Evolutionary conservation across 1,140 invertebrate genomes (phyloP).

Genomic region (Bombus terrestris): DNA sequence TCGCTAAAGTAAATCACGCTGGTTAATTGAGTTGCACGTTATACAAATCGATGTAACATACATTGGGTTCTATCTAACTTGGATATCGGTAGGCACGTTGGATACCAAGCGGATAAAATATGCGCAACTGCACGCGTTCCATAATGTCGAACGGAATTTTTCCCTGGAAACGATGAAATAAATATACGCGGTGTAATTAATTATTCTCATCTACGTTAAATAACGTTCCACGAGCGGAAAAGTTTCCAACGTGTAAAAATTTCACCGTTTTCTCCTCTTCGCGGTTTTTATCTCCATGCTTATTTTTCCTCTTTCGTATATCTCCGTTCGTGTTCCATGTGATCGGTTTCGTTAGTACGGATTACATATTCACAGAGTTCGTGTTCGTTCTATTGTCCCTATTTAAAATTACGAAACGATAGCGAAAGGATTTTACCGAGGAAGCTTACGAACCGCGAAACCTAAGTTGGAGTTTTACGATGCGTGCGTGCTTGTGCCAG

Average conservation of each 20-base stretch:
- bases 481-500: background rate
- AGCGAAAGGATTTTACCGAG: background rate
- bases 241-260: background rate
- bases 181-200: background rate
- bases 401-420: background rate
- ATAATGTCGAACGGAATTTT: background rate
- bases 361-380: too few species aligned
- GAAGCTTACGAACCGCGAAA: constrained; percentile 13
- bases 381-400: background rate
- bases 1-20: constrained; percentile 32
- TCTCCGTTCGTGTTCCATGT: background rate
- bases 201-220: background rate
- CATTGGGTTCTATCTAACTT: constrained; percentile 19
- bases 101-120: background rate
- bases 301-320: background rate
- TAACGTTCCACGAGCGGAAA: background rate
- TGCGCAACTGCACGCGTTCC: too few species aligned
- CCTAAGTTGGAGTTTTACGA: constrained; percentile 14
- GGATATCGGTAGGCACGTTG: too few species aligned
- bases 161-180: background rate
- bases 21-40: constrained; percentile 49
- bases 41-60: constrained; percentile 48
- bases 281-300: background rate
- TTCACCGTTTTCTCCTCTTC: background rate
- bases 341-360: too few species aligned